Evolutionary conservation across 1,140 invertebrate genomes (phyloP), one percentile per base, ranked within the genome.

Genomic region (Drosophila kohkoa): DNA sequence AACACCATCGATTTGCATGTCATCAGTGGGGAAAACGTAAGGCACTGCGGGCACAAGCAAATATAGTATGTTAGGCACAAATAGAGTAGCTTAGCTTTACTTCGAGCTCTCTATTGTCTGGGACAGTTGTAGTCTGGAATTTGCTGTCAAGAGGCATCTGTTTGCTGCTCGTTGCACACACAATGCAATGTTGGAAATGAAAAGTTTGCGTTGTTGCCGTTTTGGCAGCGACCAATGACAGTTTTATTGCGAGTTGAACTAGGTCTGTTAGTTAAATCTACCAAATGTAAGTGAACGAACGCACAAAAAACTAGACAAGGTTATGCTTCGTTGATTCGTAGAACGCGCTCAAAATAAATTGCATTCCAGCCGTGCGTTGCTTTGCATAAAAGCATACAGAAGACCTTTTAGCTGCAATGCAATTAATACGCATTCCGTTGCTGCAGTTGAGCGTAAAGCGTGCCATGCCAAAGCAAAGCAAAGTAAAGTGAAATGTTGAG

Each of bases 381-480:
- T 28, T 30, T 67, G 74, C 71, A 49, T 60, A 63, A 45, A 76
- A 48, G 10, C 62, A 70, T 46, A 41, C 32, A 16, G 11, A n/a
- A 20, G 43, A 1, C 45, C 57, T 3, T 13, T 25, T 48, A 8
- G 82, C 73, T 58, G 63, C 70, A 78, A 77, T 69, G 83, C 83
- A 83, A 88, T 87, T 80, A 83, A 72, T 87, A 80, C 51, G 66
- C 75, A 79, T 74, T 87, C 77, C 76, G 58, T 15, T 60, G 77
- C 69, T 81, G 74, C 77, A 71, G 71, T 77, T 85, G 74, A 64
- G 60, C 62, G 58, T 67, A 70, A 67, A 69, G 81, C 65, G 64
- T 87, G 71, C 28, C 64, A 45, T 54, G 49, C 46, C 38, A 25
- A 69, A 48, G 54, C 55, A 58, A 43, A 79, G 20, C 45, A 43